Evolutionary conservation across 2,113 vertebrate genomes (phyloP).

Genomic region (Pristiophorus japonicus): DNA sequence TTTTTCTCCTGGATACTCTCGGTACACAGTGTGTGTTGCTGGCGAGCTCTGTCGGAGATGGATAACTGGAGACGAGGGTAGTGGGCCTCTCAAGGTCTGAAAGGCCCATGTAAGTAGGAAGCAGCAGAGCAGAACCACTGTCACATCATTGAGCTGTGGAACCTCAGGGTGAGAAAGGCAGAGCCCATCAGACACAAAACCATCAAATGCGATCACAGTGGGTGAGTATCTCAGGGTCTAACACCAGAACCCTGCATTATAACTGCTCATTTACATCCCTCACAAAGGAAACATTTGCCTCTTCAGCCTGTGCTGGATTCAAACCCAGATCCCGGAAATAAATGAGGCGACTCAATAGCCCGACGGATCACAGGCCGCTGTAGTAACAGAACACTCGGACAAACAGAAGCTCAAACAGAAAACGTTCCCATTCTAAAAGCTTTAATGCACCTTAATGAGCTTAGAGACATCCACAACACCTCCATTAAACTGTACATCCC

Average conservation of each 20-base stretch:
- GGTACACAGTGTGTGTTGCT: neutral
- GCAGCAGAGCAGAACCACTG: neutral
- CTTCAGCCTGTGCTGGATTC: neutral
- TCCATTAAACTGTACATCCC: neutral
- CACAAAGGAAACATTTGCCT: neutral
- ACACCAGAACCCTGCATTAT: neutral
- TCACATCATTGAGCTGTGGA: neutral
- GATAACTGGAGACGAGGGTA: neutral
- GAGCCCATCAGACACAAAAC: neutral
- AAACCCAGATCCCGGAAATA: neutral
- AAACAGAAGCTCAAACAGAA: neutral
- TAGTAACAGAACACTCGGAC: neutral
- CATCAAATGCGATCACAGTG: neutral
- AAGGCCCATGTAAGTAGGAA: neutral
- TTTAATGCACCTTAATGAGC: neutral
- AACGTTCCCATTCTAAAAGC: conserved; percentile 1
- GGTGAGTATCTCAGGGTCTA: neutral
- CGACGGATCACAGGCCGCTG: neutral
- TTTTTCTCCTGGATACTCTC: neutral
- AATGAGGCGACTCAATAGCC: neutral
- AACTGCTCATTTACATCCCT: neutral
- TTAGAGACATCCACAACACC: neutral
- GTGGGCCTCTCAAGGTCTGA: neutral
- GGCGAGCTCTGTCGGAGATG: neutral
- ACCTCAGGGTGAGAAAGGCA: neutral